Evolutionary conservation across 2,888 invertebrate genomes (phyloP).

Genomic region (Melolontha melolontha): DNA sequence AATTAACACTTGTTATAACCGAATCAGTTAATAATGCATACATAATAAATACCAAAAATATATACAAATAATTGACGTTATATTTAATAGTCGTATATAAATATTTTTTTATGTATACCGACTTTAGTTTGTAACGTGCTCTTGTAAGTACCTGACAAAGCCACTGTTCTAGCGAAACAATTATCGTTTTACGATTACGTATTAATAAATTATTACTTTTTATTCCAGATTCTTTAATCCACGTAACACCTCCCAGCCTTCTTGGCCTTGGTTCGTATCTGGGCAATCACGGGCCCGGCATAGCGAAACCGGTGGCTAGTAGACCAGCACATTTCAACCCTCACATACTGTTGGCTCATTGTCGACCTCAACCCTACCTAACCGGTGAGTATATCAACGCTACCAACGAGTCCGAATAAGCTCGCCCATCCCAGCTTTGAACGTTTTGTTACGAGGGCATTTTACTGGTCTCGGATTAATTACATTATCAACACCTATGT

Average conservation of each 20-base stretch:
- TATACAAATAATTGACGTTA: too few relatives aligned
- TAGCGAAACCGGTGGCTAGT: conserved; percentile 89
- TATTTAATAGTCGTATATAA: too few relatives aligned
- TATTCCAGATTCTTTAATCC: conserved; percentile 61
- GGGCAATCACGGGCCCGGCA: conserved; percentile 71
- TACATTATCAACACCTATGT: conserved; percentile 8
- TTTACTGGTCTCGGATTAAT: not conserved
- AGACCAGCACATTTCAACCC: conserved; percentile 79
- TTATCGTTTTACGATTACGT: too few relatives aligned
- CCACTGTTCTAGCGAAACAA: too few relatives aligned
- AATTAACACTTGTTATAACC: too few relatives aligned
- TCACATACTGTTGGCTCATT: conserved; percentile 85
- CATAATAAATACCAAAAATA: too few relatives aligned
- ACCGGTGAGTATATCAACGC: conserved; percentile 70
- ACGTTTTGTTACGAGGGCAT: not conserved
- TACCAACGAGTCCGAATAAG: not conserved
- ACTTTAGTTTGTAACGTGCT: too few relatives aligned
- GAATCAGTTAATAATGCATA: too few relatives aligned
- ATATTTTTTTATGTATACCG: too few relatives aligned
- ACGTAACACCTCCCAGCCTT: conserved; percentile 64
- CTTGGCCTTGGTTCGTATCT: conserved; percentile 63
- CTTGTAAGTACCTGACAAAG: too few relatives aligned
- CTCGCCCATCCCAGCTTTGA: not conserved
- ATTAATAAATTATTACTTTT: too few relatives aligned
- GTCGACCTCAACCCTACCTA: conserved; percentile 85